Evolutionary conservation across 2,888 invertebrate genomes (phyloP).

Genomic region (Melanotus villosus): DNA sequence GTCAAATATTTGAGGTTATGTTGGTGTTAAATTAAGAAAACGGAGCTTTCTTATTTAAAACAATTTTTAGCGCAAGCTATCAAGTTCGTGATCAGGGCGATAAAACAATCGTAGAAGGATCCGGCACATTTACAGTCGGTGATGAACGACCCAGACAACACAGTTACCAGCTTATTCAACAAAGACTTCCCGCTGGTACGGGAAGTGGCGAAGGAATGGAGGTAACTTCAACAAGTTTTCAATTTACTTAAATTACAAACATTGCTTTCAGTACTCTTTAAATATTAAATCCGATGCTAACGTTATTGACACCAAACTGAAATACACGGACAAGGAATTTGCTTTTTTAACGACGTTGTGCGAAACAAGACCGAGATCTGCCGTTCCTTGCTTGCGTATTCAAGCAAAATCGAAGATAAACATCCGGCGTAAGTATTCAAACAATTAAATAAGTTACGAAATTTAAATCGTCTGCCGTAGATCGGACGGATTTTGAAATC

Average conservation of each 20-base stretch:
- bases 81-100: constrained; percentile 79
- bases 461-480: too few relatives aligned
- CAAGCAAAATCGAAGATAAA: constrained; percentile 64
- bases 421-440: background rate
- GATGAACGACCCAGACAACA: constrained; percentile 76
- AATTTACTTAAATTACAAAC: constrained; percentile 5
- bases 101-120: constrained; percentile 81
- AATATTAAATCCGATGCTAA: constrained; percentile 77
- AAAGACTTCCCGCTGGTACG: constrained; percentile 71
- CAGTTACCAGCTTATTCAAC: constrained; percentile 81
- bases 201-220: constrained; percentile 79
- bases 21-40: constrained; percentile 43
- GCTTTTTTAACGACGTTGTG: constrained; percentile 80
- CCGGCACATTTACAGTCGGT: constrained; percentile 78
- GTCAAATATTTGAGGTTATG: too few relatives aligned
- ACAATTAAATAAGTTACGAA: too few relatives aligned
- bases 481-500: constrained; percentile 71
- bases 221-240: constrained; percentile 58
- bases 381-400: constrained; percentile 82
- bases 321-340: constrained; percentile 80
- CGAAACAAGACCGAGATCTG: constrained; percentile 83
- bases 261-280: constrained; percentile 68
- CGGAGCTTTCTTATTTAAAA: too few relatives aligned
- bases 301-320: constrained; percentile 79
- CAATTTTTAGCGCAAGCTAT: constrained; percentile 79